phyloP scores from a whole-genome alignment of 2,888 invertebrate species.

The Brachynemurus nebulosus region DNA sequence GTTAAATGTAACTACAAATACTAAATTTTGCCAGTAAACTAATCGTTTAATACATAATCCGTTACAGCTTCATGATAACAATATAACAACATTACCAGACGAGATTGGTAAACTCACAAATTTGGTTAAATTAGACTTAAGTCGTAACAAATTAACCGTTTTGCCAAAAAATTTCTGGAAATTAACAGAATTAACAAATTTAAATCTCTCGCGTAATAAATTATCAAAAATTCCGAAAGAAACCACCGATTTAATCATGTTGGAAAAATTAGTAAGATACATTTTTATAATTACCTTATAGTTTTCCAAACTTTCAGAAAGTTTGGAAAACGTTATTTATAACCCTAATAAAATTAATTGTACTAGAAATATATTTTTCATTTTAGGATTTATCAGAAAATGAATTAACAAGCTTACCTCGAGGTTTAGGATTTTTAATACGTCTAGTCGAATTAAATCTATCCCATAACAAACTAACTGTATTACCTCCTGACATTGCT shows the following conservation, averaged over 20 bases:
- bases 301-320: too few relatives aligned
- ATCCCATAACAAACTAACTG: conserved; percentile 57
- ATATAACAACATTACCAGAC: conserved; percentile 52
- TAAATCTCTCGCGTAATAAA: conserved; percentile 63
- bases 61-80: conserved; percentile 71
- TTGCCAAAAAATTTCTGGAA: conserved; percentile 54
- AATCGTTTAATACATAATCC: conserved; percentile 5
- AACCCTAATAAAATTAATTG: conserved; percentile 9
- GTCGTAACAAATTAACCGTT: conserved; percentile 48
- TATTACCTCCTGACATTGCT: conserved; percentile 68
- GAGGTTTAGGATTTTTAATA: conserved; percentile 72
- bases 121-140: conserved; percentile 50
- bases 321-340: background rate
- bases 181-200: conserved; percentile 51
- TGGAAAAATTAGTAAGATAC: conserved; percentile 57
- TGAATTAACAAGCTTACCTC: conserved; percentile 54
- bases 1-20: conserved; percentile 44
- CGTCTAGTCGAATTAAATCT: conserved; percentile 58
- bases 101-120: conserved; percentile 57
- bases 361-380: too few relatives aligned
- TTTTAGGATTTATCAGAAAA: conserved; percentile 69
- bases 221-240: conserved; percentile 51
- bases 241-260: conserved; percentile 65
- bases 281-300: too few relatives aligned
- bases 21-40: background rate